Evolutionary conservation across 2,113 vertebrate genomes (phyloP).

Genomic region (Arvicanthis niloticus): DNA sequence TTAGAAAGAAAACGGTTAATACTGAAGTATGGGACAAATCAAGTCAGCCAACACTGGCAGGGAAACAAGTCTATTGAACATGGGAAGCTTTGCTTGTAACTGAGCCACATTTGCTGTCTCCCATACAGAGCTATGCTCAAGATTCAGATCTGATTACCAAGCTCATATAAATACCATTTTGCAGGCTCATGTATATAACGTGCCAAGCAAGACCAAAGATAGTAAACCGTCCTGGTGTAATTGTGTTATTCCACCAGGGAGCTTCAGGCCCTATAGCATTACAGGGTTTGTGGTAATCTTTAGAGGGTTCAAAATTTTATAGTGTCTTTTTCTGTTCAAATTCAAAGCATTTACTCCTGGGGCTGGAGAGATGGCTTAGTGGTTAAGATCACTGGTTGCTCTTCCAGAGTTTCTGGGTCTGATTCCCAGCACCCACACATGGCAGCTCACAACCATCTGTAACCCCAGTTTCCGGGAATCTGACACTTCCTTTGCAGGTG

Average conservation of each 20-base stretch:
- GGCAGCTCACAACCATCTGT: not conserved
- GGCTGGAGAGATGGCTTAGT: not conserved
- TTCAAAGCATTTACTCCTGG: not conserved
- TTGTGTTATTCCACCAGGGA: not conserved
- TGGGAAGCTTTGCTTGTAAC: not conserved
- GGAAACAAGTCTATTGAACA: not conserved
- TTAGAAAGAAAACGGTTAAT: not conserved
- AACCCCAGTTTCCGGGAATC: not conserved
- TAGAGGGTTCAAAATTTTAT: not conserved
- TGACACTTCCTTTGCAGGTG: not conserved
- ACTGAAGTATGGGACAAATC: not conserved
- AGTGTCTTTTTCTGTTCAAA: not conserved
- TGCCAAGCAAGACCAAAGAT: not conserved
- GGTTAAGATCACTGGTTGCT: not conserved
- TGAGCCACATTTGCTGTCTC: not conserved
- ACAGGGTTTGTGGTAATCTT: not conserved
- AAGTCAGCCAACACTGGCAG: not conserved
- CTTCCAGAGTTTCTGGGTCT: not conserved
- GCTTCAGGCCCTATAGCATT: not conserved
- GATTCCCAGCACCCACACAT: not conserved
- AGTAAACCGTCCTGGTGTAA: not conserved
- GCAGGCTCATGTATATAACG: not conserved
- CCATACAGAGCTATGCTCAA: not conserved
- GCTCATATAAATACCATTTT: not conserved
- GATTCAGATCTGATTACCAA: not conserved